Base-by-base conservation (phyloP, 30 jellyfish, hydroid and myxozoan species). In the Aurelia aurita region DNA sequence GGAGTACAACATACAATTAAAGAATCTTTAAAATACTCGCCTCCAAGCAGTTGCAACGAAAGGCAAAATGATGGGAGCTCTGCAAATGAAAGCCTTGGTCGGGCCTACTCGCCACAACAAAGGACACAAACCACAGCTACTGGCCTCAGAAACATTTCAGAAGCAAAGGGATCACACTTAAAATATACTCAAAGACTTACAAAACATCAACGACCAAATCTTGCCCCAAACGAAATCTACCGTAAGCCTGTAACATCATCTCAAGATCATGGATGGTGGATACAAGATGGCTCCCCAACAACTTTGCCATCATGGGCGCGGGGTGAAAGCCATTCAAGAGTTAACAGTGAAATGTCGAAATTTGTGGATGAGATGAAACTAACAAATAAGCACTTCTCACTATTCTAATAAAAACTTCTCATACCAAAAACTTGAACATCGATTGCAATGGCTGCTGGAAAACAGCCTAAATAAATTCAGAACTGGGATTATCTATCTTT, bases 241-340 rank as follows among this genome's bases (percentile, higher is more conserved):
- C 55, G 96, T 0, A 91, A 91, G 54, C 96, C 96, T 49, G 82
- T 91, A 13, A 73, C 98, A 22, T 58, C 98, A 20, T 91, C 98
- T 3, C 98, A 91, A 44, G 95, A 91, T 15, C 91, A 91, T 43
- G 98, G 98, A 27, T 91, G 98, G 98, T 91, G 96, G 96, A 87
- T 87, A 9, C 91, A 65, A 63, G 92, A 83, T 39, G 90, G 85
- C 43, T 72, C 80, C 3, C 80, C 86, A 3, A 49, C 79, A 32
- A 68, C 67, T n/a, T 47, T 85, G 70, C 93, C 89, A 29, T n/a
- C 89, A 39, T 91, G 98, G 98, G 65, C 98, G 8, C 53, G 77
- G 62, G 80, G 43, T 43, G 96, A 85, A 53, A 85, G 87, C 49
- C 94, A 74, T 55, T 66, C 88, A 18, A 68, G 92, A 39, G 71